Evolutionary conservation across 2,113 vertebrate species (phyloP), one percentile per base, ranked within the genome.

Genomic region (Hippocampus comes): DNA sequence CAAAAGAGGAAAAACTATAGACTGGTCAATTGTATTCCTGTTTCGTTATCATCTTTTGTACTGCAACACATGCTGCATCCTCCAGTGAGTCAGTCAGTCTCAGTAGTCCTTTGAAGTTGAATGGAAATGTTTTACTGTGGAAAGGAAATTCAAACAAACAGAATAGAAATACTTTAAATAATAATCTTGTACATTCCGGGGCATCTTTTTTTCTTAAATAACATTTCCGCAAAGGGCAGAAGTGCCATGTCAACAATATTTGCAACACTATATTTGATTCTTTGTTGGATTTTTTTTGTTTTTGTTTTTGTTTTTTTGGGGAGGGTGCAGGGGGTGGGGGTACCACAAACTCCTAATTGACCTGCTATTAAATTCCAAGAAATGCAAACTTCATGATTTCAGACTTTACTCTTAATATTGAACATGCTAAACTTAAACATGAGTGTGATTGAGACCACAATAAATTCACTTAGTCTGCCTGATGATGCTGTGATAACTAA

Each of bases 1-100:
- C 15, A 20, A 27, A 38, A 57, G 48, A 49, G 10, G 17, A 15
- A 38, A 42, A 23, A 43, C 51, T 74, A 60, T 30, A 21, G 27
- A 43, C 23, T 38, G 9, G 27, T 5, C 55, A 59, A 70, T 74
- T 57, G 59, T 73, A 30, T 79, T 73, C 46, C 66, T 66, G 56
- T 71, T 74, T 71, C 63, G 1, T n/a, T 46, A 34, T 12, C 46
- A 42, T 17, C 41, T 23, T 49, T 42, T 7, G 5, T 61, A 41
- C 71, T 63, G 25, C 43, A 46, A 68, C 27, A 21, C 60, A 43
- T n/a, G 21, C 20, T 5, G 14, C 38, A 65, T 61, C 71, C 21
- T 43, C 41, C 15, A 11, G 10, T 65, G 55, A 77, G 56, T 23
- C 10, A 25, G 25, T 48, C 18, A 25, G 25, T 49, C 38, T 68